Percentiles rank a stretch among this genome's conserved stretches.
Evolutionary conservation across 2,113 vertebrate species (phyloP).

Genomic region (Lucifuga dentata): DNA sequence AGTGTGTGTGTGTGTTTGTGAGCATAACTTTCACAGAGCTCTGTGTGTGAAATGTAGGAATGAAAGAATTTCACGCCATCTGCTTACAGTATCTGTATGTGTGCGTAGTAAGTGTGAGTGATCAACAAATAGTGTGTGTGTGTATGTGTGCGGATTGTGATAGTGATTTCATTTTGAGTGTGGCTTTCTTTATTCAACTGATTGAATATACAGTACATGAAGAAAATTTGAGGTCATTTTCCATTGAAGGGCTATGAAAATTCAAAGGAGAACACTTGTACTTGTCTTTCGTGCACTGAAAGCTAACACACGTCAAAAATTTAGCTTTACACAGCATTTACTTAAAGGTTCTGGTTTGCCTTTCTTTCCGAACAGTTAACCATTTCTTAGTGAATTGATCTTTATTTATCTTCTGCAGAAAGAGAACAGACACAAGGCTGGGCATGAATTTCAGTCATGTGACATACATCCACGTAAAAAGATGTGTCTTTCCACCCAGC

Average conservation of each 20-base stretch:
- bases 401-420: constrained; percentile 29
- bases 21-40: constrained; percentile 30
- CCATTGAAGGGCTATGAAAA: too few species aligned
- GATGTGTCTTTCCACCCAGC: constrained; percentile 52
- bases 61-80: constrained; percentile 17
- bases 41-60: constrained; percentile 41
- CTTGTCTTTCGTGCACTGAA: too few species aligned
- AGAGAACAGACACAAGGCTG: constrained; percentile 27
- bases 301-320: too few species aligned
- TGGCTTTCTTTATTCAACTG: background rate
- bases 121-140: constrained; percentile 3
- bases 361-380: constrained; percentile 45
- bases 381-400: constrained; percentile 40
- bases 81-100: constrained; percentile 14
- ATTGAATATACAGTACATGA: too few species aligned
- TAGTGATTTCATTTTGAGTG: background rate
- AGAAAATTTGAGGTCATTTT: too few species aligned
- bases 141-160: background rate
- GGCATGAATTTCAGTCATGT: constrained; percentile 36
- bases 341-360: constrained; percentile 17
- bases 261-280: too few species aligned
- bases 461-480: constrained; percentile 38
- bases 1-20: constrained; percentile 10
- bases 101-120: constrained; percentile 5
- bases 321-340: constrained; percentile 6